Conservation (phyloP, 2,888 invertebrate genomes). For the Stramonita haemastoma region DNA sequence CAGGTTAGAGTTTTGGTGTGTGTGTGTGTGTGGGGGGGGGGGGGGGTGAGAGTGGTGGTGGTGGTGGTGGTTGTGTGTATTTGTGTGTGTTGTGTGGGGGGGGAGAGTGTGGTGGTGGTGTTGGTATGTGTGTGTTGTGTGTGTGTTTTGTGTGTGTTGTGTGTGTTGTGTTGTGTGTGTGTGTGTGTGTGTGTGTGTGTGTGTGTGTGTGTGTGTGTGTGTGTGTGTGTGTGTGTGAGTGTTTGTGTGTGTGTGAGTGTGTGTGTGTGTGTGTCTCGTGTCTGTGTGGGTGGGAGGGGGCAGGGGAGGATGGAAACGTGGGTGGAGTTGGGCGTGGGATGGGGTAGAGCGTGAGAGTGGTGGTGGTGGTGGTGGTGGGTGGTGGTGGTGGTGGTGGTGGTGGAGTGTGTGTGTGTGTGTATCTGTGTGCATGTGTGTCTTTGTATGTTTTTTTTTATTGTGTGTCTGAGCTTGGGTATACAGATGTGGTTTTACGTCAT, state of each 20-base stretch:
- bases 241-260: neutral
- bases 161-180: neutral
- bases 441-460: too few relatives aligned
- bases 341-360: too few relatives aligned
- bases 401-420: neutral
- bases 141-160: neutral
- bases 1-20: slow-evolving; percentile 59
- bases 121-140: neutral
- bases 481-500: neutral
- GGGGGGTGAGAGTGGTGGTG: neutral
- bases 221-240: neutral
- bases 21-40: neutral
- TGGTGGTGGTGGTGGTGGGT: too few relatives aligned
- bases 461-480: neutral
- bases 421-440: too few relatives aligned
- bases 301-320: too few relatives aligned
- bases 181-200: neutral
- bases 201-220: neutral
- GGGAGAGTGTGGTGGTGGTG: neutral
- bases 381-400: too few relatives aligned
- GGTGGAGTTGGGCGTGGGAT: too few relatives aligned
- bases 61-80: neutral
- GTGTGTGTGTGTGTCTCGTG: neutral
- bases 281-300: neutral
- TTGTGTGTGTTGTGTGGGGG: neutral